These are phyloP conservation scores for Theretra japonica DNA, from an alignment of 2,888 invertebrate genomes.

Conservation along the genomic window DNA sequence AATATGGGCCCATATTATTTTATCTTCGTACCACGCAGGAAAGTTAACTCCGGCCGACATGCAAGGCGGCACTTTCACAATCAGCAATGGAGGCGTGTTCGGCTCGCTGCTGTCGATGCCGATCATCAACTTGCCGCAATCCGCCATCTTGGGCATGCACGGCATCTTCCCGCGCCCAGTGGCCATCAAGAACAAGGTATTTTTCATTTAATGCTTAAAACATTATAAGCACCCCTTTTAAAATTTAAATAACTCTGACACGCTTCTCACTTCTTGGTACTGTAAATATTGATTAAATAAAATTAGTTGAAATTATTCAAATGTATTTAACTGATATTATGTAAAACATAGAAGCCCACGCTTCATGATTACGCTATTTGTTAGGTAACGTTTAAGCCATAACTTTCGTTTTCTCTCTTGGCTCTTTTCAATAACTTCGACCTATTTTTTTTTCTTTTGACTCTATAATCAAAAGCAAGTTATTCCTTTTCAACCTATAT, in stretches of 20 bases:
- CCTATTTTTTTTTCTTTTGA: no score
- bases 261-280: neutral
- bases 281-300: no score
- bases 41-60: slow-evolving; percentile 97
- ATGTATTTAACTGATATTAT: no score
- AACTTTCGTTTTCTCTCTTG: no score
- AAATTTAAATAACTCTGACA: neutral
- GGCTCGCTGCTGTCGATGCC: slow-evolving; percentile 99
- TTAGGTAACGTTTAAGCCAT: no score
- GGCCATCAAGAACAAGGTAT: slow-evolving; percentile 96
- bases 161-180: slow-evolving; percentile 97
- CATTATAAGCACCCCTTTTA: no score
- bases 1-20: slow-evolving; percentile 82
- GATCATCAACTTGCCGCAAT: slow-evolving; percentile 99
- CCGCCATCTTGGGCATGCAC: slow-evolving; percentile 99
- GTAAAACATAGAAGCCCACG: no score
- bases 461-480: no score
- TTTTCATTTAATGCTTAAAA: neutral
- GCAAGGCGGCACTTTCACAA: slow-evolving; percentile 99
- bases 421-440: no score
- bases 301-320: no score
- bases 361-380: no score
- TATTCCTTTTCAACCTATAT: no score
- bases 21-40: slow-evolving; percentile 55
- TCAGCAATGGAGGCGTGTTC: slow-evolving; percentile 99